Conservation (phyloP, 64 coral and sea anemone species). For the Montipora sp. region DNA sequence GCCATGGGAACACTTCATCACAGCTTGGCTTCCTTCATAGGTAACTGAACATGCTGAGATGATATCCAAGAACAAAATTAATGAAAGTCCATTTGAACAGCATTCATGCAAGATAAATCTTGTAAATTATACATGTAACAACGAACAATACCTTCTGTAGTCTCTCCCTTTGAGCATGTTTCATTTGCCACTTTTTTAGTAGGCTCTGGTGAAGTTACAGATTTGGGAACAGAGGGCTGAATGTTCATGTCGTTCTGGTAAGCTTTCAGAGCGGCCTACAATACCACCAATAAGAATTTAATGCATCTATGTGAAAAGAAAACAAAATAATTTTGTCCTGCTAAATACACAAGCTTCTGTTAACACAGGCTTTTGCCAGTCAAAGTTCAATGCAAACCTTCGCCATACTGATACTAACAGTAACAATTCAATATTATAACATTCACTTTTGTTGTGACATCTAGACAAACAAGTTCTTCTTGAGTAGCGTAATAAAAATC, state of each 20-base stretch:
- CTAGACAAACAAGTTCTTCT: too few species aligned
- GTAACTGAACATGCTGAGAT: conserved; percentile 64
- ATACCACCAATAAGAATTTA: not conserved
- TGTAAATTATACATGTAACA: not conserved
- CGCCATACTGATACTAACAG: too few species aligned
- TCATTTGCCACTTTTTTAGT: conserved; percentile 4
- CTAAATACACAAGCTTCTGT: too few species aligned
- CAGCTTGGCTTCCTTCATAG: conserved; percentile 70
- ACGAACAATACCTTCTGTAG: not conserved
- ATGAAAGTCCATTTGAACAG: too few species aligned
- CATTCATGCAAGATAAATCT: too few species aligned
- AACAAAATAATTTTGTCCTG: too few species aligned
- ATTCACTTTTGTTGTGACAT: too few species aligned
- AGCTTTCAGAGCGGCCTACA: conserved; percentile 77
- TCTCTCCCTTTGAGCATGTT: conserved; percentile 18
- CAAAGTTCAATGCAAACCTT: too few species aligned
- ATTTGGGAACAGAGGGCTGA: conserved; percentile 2
- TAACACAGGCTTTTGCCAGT: too few species aligned
- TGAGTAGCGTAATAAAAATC: too few species aligned
- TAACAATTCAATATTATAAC: too few species aligned
- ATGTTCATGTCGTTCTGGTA: conserved; percentile 77
- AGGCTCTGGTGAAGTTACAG: conserved; percentile 20
- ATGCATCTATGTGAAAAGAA: not conserved
- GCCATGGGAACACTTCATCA: conserved; percentile 71
- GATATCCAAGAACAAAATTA: not conserved